Evolutionary conservation across 2,888 invertebrate species (phyloP).

Genomic region (Mechanitis mazaeus): DNA sequence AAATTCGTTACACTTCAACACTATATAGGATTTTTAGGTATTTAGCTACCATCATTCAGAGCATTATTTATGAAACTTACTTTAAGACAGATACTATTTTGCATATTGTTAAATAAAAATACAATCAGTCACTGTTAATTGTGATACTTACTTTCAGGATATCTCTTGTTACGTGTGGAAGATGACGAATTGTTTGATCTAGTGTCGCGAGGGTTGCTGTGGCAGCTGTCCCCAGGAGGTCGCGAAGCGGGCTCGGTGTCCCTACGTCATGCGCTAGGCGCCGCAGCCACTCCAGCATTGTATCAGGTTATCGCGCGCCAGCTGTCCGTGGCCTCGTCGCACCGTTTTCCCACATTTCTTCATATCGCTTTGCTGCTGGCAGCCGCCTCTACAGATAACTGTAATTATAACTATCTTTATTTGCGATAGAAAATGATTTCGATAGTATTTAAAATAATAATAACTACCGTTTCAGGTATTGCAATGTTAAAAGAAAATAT

Average conservation of each 20-base stretch:
- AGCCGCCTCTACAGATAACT: slow-evolving; percentile 45
- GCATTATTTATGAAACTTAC: neutral
- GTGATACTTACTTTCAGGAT: slow-evolving; percentile 39
- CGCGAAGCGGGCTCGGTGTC: slow-evolving; percentile 31
- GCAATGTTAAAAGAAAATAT: slow-evolving; percentile 56
- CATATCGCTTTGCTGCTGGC: slow-evolving; percentile 50
- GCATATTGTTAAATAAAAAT: too few relatives aligned
- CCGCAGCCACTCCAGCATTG: slow-evolving; percentile 43
- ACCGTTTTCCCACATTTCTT: slow-evolving; percentile 47
- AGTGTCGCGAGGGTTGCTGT: slow-evolving; percentile 45
- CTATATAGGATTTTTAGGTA: slow-evolving; percentile 55
- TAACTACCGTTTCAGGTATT: slow-evolving; percentile 43
- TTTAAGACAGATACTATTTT: slow-evolving; percentile 10
- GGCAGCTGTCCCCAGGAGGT: slow-evolving; percentile 45
- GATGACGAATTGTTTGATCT: slow-evolving; percentile 48
- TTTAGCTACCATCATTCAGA: slow-evolving; percentile 21
- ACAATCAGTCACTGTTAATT: slow-evolving; percentile 1
- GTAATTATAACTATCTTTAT: slow-evolving; percentile 35
- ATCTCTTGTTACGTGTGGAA: slow-evolving; percentile 49
- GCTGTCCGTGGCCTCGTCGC: slow-evolving; percentile 44
- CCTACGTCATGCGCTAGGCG: slow-evolving; percentile 33
- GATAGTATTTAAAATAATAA: neutral
- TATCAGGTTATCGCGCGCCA: slow-evolving; percentile 45
- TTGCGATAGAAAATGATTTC: neutral
- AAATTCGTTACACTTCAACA: slow-evolving; percentile 41